These are phyloP conservation scores for Ophion ventricosus DNA, from an alignment of 2,888 invertebrate species.

Conservation along the genomic window DNA sequence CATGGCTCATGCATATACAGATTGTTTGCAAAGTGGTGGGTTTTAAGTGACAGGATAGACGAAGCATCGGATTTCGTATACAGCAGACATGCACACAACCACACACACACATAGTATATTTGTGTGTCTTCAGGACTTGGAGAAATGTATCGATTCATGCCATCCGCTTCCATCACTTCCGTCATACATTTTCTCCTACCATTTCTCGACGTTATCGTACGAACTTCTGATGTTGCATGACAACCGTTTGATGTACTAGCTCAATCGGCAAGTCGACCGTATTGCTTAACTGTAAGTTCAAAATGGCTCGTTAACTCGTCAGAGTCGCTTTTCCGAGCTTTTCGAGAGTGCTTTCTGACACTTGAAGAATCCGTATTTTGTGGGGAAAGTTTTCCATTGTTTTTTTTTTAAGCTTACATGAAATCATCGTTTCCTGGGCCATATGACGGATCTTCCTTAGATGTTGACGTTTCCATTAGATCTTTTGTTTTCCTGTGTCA, in stretches of 20 bases:
- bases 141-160: constrained; percentile 56
- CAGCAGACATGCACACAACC: background rate
- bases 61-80: constrained; percentile 55
- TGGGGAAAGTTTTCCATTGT: too few species aligned
- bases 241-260: background rate
- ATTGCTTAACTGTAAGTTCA: background rate
- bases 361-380: too few species aligned
- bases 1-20: constrained; percentile 69
- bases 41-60: constrained; percentile 66
- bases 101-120: background rate
- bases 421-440: too few species aligned
- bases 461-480: too few species aligned
- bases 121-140: constrained; percentile 41
- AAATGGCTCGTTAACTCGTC: too few species aligned
- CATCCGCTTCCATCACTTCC: constrained; percentile 15
- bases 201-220: background rate
- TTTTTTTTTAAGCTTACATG: too few species aligned
- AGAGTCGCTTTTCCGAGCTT: too few species aligned
- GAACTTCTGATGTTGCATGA: background rate
- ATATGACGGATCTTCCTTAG: too few species aligned
- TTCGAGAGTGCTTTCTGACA: too few species aligned
- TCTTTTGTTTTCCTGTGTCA: too few species aligned
- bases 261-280: background rate
- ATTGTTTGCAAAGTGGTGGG: constrained; percentile 67
- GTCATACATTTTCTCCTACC: constrained; percentile 25